These are phyloP conservation scores for Rhyacophila brunnea DNA, from an alignment of 1,140 invertebrate genomes.

Conservation along the genomic window DNA sequence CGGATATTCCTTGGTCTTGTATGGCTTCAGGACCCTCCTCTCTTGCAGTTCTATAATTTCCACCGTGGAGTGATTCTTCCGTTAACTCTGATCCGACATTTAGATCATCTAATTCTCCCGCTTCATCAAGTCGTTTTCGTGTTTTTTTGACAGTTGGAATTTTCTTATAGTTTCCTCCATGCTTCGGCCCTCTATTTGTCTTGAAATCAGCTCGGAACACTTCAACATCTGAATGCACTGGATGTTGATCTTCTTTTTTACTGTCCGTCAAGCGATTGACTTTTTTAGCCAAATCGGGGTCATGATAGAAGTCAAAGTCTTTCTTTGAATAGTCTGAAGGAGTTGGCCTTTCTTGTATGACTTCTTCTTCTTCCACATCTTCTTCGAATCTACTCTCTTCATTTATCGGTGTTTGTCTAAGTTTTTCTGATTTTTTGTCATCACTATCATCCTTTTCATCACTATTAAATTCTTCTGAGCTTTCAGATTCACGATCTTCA, in stretches of 20 bases:
- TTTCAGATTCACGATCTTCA: background rate
- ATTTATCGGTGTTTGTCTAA: constrained; percentile 18
- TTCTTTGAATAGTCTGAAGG: constrained; percentile 41
- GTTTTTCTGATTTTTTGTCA: constrained; percentile 10
- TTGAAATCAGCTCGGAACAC: constrained; percentile 4
- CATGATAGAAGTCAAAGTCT: constrained; percentile 40
- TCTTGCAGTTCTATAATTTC: constrained; percentile 17
- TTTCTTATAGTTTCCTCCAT: constrained; percentile 38
- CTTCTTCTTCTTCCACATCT: constrained; percentile 44
- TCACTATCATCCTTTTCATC: constrained; percentile 2
- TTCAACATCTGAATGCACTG: constrained; percentile 7
- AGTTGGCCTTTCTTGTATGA: constrained; percentile 41
- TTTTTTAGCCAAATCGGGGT: constrained; percentile 5
- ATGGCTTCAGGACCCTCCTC: constrained; percentile 3
- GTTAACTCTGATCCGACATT: background rate
- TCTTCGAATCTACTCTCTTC: constrained; percentile 31
- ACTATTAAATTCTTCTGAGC: background rate
- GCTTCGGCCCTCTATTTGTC: constrained; percentile 7
- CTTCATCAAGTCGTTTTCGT: background rate
- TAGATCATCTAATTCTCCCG: constrained; percentile 12
- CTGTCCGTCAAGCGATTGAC: constrained; percentile 28
- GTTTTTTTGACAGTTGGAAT: constrained; percentile 4
- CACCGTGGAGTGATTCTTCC: background rate
- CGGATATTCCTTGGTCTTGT: constrained; percentile 25
- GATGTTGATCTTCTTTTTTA: constrained; percentile 7